Evolutionary conservation across 2,888 invertebrate species (phyloP).

Genomic region (Hylaea fasciaria): DNA sequence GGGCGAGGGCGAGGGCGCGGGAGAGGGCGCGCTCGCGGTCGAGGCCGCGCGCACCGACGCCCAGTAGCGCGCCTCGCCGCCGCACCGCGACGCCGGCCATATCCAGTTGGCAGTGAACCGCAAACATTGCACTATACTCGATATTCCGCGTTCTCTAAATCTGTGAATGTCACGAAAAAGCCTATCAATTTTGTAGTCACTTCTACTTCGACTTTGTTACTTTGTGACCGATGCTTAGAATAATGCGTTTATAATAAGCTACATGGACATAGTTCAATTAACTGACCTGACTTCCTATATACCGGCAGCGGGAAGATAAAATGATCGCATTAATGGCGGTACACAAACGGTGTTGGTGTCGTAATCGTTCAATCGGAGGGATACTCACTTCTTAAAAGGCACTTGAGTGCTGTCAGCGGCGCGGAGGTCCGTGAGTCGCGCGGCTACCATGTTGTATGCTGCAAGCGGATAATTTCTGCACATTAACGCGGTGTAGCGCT

Average conservation of each 20-base stretch:
- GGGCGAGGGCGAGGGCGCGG: slow-evolving; percentile 65
- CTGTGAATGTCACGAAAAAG: slow-evolving; percentile 71
- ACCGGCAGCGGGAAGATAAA: slow-evolving; percentile 48
- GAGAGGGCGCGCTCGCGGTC: slow-evolving; percentile 52
- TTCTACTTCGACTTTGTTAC: slow-evolving; percentile 10
- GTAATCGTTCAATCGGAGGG: background rate
- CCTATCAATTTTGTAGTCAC: slow-evolving; percentile 39
- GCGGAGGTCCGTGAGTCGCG: slow-evolving; percentile 96
- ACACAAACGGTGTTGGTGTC: background rate
- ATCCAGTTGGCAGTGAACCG: slow-evolving; percentile 88
- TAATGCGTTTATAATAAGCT: no score
- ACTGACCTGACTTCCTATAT: slow-evolving; percentile 79
- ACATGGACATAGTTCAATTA: background rate
- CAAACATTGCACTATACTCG: slow-evolving; percentile 91
- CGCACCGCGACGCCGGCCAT: slow-evolving; percentile 90
- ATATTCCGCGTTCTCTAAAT: slow-evolving; percentile 97
- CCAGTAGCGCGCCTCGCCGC: slow-evolving; percentile 65
- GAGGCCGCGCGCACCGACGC: slow-evolving; percentile 55
- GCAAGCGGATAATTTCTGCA: slow-evolving; percentile 90
- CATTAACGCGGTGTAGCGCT: slow-evolving; percentile 76
- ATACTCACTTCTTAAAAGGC: slow-evolving; percentile 98
- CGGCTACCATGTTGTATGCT: slow-evolving; percentile 99
- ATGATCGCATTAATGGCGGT: slow-evolving; percentile 10
- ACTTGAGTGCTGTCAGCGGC: slow-evolving; percentile 98
- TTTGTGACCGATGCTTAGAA: no score